phyloP scores from a whole-genome alignment of 53 echinoderm and acorn worm genomes.

The Crossaster papposus region DNA sequence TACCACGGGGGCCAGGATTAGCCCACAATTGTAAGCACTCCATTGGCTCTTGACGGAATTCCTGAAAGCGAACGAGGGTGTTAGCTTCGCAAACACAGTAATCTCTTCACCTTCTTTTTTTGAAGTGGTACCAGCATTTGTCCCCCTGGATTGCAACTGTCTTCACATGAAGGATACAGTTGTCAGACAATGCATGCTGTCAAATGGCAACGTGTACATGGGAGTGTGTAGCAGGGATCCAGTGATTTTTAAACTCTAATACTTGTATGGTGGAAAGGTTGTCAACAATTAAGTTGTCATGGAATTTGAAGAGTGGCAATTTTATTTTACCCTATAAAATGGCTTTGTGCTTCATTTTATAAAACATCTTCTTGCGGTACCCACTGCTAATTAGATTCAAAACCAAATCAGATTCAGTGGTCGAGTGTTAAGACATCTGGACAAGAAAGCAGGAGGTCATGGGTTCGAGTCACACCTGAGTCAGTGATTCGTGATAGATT shows the following conservation, averaged over 20 bases:
- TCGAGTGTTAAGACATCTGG: no score
- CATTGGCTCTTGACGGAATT: constrained; percentile 19
- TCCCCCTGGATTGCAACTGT: background rate
- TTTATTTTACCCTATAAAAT: no score
- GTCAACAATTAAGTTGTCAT: background rate
- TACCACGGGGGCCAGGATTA: background rate
- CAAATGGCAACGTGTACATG: background rate
- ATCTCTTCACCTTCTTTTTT: constrained; percentile 2
- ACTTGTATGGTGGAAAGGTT: background rate
- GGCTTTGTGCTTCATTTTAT: no score
- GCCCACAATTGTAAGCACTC: constrained; percentile 16
- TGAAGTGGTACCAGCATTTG: background rate
- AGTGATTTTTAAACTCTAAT: background rate
- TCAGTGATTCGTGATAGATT: no score
- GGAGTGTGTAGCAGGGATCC: background rate
- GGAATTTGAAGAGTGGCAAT: background rate
- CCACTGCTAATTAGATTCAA: no score
- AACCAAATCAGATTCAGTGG: no score
- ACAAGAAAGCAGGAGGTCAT: no score
- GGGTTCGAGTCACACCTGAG: no score
- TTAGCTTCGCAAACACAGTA: constrained; percentile 29
- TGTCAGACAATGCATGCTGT: background rate
- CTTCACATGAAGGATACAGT: background rate
- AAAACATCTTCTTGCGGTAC: no score
- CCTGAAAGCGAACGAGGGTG: background rate